Evolutionary conservation across 92 coral and sea anemone genomes (phyloP).

Genomic region (Epizoanthus ramosus): DNA sequence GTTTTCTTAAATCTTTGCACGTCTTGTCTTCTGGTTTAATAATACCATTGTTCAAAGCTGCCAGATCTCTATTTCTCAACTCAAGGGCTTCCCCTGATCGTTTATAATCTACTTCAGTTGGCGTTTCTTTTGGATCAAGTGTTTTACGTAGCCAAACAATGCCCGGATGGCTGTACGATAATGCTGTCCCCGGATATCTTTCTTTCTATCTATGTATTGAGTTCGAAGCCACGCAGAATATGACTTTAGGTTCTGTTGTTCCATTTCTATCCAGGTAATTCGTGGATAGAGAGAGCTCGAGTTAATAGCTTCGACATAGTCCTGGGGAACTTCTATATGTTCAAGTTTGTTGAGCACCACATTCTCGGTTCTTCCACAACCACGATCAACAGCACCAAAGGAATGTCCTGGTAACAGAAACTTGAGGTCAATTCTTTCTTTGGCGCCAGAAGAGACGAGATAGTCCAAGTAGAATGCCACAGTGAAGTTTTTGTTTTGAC

Average conservation of each 20-base stretch:
- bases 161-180: no score
- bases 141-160: no score
- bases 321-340: conserved; percentile 39
- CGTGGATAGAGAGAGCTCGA: conserved; percentile 12
- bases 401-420: conserved; percentile 36
- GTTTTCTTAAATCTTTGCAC: no score
- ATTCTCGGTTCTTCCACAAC: conserved; percentile 35
- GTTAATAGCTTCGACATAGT: conserved; percentile 24
- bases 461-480: conserved; percentile 26
- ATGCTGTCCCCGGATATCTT: conserved; percentile 10
- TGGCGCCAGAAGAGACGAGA: conserved; percentile 27
- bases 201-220: conserved; percentile 18
- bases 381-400: conserved; percentile 26
- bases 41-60: no score
- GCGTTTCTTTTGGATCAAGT: no score
- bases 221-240: conserved; percentile 42
- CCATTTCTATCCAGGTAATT: conserved; percentile 30
- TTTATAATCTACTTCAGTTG: no score
- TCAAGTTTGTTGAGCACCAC: not conserved
- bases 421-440: conserved; percentile 38
- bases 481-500: conserved; percentile 29
- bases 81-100: no score
- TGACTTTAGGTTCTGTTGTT: conserved; percentile 35
- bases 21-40: no score
- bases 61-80: no score